phyloP scores from a whole-genome alignment of 23 tunicate genomes.

The Phallusia fumigata region DNA sequence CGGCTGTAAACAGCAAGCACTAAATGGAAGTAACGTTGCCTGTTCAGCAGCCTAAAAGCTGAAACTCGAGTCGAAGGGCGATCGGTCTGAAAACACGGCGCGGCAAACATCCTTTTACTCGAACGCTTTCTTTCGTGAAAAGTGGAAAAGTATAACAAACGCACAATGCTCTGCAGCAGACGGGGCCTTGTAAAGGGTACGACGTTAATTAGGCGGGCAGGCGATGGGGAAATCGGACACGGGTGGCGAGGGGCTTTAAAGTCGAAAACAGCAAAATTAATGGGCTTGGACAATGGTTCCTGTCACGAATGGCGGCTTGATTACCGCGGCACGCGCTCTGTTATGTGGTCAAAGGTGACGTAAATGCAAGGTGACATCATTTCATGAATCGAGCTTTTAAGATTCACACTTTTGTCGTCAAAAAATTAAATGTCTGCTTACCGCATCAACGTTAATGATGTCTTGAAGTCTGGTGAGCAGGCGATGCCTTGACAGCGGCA shows the following conservation, averaged over 20 bases:
- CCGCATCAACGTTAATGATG: conserved; percentile 79
- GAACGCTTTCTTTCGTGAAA: background rate
- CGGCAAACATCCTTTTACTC: background rate
- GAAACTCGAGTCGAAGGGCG: no score
- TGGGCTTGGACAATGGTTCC: background rate
- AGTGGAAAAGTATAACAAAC: background rate
- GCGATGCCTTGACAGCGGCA: conserved; percentile 46
- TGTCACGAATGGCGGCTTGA: background rate
- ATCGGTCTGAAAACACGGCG: background rate
- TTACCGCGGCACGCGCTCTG: conserved; percentile 8
- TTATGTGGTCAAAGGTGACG: background rate
- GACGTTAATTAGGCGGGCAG: background rate
- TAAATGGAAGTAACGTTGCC: no score
- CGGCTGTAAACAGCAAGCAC: background rate
- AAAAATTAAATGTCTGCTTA: conserved; percentile 23
- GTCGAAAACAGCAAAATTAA: conserved; percentile 12
- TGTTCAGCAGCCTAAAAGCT: no score
- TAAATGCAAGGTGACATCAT: background rate
- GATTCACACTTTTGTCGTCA: background rate
- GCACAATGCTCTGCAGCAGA: conserved; percentile 2
- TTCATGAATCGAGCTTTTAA: background rate
- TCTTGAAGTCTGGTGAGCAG: conserved; percentile 59
- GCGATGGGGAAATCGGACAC: background rate
- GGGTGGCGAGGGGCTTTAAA: background rate
- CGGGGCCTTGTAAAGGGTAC: background rate